Percentiles rank a stretch among this genome's conserved stretches.
phyloP scores from a whole-genome alignment of 2,888 invertebrate species.

The Ametastegia equiseti region DNA sequence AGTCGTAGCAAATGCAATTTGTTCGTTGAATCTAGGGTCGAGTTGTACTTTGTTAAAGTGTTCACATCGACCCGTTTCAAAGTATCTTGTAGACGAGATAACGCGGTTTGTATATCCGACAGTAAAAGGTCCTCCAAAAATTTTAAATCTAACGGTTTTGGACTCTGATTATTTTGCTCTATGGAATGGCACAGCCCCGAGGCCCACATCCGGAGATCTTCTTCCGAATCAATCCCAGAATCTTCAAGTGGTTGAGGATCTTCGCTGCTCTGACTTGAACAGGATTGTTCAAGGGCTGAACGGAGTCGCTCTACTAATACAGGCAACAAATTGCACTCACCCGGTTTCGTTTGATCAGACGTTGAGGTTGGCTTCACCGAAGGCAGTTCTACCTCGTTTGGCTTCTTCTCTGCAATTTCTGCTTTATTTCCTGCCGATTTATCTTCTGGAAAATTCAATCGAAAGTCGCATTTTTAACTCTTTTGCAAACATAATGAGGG shows the following conservation, averaged over 20 bases:
- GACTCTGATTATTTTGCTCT: slow-evolving; percentile 73
- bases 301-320: slow-evolving; percentile 76
- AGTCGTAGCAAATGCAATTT: slow-evolving; percentile 82
- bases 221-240: slow-evolving; percentile 84
- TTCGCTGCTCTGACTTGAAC: slow-evolving; percentile 57
- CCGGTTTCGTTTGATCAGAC: slow-evolving; percentile 71
- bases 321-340: slow-evolving; percentile 75
- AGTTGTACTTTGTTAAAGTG: slow-evolving; percentile 77
- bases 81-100: slow-evolving; percentile 86
- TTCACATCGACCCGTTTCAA: slow-evolving; percentile 78
- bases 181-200: slow-evolving; percentile 77
- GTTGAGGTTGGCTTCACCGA: slow-evolving; percentile 46
- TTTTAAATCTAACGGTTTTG: slow-evolving; percentile 73
- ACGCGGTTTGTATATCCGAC: slow-evolving; percentile 87
- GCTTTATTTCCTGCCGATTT: slow-evolving; percentile 55
- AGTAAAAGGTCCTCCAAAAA: slow-evolving; percentile 81
- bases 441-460: slow-evolving; percentile 44
- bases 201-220: slow-evolving; percentile 80
- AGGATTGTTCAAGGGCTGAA: slow-evolving; percentile 72
- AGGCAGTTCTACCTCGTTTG: slow-evolving; percentile 51
- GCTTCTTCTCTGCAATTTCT: slow-evolving; percentile 57
- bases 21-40: slow-evolving; percentile 76
- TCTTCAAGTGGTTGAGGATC: slow-evolving; percentile 77
- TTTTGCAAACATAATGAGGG: too few species aligned
- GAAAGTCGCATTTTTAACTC: background rate